Evolutionary conservation across 2,797 vertebrate genomes (phyloP).

Genomic region (Avahi laniger): DNA sequence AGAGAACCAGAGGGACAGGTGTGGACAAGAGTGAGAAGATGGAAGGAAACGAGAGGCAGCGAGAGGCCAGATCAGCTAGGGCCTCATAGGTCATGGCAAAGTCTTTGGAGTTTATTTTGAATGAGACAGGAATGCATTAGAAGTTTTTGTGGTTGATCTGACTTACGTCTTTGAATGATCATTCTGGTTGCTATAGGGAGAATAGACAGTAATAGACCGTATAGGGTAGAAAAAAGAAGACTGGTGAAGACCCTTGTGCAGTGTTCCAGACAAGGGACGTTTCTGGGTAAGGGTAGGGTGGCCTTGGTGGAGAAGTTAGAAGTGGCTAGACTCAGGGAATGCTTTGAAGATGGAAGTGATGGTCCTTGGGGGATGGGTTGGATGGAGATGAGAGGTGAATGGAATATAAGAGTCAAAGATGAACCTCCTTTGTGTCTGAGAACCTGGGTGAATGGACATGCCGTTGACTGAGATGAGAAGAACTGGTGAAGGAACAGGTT

Average conservation of each 20-base stretch:
- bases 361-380: background rate
- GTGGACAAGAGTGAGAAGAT: background rate
- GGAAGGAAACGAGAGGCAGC: background rate
- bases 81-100: background rate
- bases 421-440: background rate
- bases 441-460: background rate
- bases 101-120: background rate
- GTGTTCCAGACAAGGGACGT: background rate
- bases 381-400: background rate
- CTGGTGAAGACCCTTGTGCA: background rate
- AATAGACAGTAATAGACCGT: background rate
- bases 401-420: background rate
- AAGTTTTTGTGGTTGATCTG: background rate
- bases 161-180: background rate
- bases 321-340: background rate
- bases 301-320: background rate
- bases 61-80: background rate
- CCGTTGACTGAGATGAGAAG: background rate
- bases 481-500: background rate
- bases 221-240: background rate
- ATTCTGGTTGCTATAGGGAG: background rate
- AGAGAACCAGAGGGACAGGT: background rate
- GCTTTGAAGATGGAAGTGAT: background rate
- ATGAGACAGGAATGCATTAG: background rate
- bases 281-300: background rate